Percentiles rank a stretch among this genome's conserved stretches.
Conservation (phyloP, 2,888 invertebrate genomes). For the Hyppa rectilinea region DNA sequence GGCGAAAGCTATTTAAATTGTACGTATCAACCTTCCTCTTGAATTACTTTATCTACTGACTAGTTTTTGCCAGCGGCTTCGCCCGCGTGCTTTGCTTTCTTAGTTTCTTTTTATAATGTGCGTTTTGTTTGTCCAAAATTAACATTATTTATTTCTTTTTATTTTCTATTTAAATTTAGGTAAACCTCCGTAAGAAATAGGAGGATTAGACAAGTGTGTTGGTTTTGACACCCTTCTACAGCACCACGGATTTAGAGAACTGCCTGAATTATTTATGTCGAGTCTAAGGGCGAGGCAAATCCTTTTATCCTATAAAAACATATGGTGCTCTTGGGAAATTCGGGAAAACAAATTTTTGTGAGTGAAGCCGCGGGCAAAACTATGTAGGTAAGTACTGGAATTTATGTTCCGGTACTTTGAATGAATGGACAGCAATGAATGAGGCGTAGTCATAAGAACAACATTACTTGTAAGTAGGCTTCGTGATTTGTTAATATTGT, state of each 20-base stretch:
- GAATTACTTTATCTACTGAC: too few species aligned
- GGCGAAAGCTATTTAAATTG: too few species aligned
- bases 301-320: slow-evolving; percentile 62
- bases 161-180: too few species aligned
- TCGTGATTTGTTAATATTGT: background rate
- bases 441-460: background rate
- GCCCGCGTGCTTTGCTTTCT: too few species aligned
- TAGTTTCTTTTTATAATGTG: too few species aligned
- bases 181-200: background rate
- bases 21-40: too few species aligned
- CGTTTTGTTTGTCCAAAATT: too few species aligned
- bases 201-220: slow-evolving; percentile 12
- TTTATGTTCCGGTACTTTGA: slow-evolving; percentile 35
- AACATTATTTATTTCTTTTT: too few species aligned
- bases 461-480: background rate
- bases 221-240: slow-evolving; percentile 33
- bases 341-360: slow-evolving; percentile 38
- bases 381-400: slow-evolving; percentile 1
- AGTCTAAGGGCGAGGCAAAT: slow-evolving; percentile 30
- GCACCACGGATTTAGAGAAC: slow-evolving; percentile 49
- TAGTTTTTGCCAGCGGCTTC: too few species aligned
- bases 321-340: slow-evolving; percentile 60
- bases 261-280: slow-evolving; percentile 58
- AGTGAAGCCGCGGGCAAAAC: slow-evolving; percentile 30
- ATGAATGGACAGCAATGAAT: slow-evolving; percentile 2